phyloP scores from a whole-genome alignment of 2,797 vertebrate genomes.

The Melanotaenia nigrans region DNA sequence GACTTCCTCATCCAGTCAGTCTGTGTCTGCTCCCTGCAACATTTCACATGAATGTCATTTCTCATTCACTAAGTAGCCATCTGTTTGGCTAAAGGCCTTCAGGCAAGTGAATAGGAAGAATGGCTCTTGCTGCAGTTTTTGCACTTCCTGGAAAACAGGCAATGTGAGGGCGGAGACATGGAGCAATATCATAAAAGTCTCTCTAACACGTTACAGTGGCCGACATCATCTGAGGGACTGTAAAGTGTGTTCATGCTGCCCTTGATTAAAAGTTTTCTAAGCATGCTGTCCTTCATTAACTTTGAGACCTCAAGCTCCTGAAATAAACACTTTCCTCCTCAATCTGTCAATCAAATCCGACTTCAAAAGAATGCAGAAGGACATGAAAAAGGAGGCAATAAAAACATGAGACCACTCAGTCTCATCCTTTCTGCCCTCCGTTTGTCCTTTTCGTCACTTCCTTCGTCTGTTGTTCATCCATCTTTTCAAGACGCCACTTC shows the following conservation, averaged over 20 bases:
- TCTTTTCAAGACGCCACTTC: slow-evolving; percentile 23
- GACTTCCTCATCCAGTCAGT: slow-evolving; percentile 35
- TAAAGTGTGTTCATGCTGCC: neutral
- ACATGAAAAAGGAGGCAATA: slow-evolving; percentile 10
- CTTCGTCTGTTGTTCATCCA: slow-evolving; percentile 18
- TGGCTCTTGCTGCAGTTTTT: neutral
- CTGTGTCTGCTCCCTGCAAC: slow-evolving; percentile 55
- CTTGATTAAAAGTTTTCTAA: slow-evolving; percentile 24
- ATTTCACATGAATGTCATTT: slow-evolving; percentile 68
- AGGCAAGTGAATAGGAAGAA: slow-evolving; percentile 38
- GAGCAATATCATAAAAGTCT: neutral
- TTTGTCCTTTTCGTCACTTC: slow-evolving; percentile 17
- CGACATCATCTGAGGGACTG: neutral
- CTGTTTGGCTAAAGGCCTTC: slow-evolving; percentile 64
- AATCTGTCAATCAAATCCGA: slow-evolving; percentile 45
- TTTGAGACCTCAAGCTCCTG: slow-evolving; percentile 14
- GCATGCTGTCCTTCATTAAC: neutral
- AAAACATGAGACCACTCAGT: neutral
- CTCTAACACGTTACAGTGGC: neutral
- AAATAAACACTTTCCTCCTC: slow-evolving; percentile 47
- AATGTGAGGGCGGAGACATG: slow-evolving; percentile 11
- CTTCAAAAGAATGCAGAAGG: slow-evolving; percentile 19
- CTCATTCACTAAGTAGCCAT: slow-evolving; percentile 74
- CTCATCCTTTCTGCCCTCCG: neutral
- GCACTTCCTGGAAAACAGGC: slow-evolving; percentile 52